Evolutionary conservation across 2,888 invertebrate genomes (phyloP), one percentile per base, ranked within the genome.

Genomic region (Pyrocoelia pectoralis): DNA sequence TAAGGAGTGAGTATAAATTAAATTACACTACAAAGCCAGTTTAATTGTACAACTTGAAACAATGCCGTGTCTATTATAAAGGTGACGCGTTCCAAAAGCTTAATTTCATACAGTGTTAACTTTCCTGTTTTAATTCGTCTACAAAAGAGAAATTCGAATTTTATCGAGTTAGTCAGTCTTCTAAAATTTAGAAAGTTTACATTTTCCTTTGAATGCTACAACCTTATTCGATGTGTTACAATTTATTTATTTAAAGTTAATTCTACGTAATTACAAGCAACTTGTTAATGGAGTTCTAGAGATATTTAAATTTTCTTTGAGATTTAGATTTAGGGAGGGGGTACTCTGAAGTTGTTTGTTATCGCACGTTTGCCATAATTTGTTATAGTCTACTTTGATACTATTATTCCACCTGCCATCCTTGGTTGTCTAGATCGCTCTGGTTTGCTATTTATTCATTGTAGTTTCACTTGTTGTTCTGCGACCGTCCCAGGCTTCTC

Each of bases 81-180:
- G 72, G 71, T 73, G 70, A 70, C 72, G 64, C 68, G 67, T 67
- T 69, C 68, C 68, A 62, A 68, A 71, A 73, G 73, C 73, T 76
- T 75, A 75, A 75, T 75, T 76, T 74, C 72, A 73, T 73, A 74
- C 73, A 68, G 71, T 69, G 72, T 70, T 70, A 74, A 75, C 74
- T 76, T 75, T 72, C 72, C 68, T 70, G 73, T 70, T 72, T 72
- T 73, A 72, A 70, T 3, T 24, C 24, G 24, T 67, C 67, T 59
- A 66, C 59, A 61, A 69, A 72, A 73, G 70, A 72, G 73, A 73
- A 75, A 76, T 71, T 67, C 62, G 71, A 73, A 74, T 74, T 75
- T 74, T 71, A 70, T 72, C 68, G 71, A 74, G 73, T 72, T 71
- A 72, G 65, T 65, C 68, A 61, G 65, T 62, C 53, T 61, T 54